phyloP scores from a whole-genome alignment of 2,113 vertebrate genomes.

The Paradoxurus hermaphroditus region DNA sequence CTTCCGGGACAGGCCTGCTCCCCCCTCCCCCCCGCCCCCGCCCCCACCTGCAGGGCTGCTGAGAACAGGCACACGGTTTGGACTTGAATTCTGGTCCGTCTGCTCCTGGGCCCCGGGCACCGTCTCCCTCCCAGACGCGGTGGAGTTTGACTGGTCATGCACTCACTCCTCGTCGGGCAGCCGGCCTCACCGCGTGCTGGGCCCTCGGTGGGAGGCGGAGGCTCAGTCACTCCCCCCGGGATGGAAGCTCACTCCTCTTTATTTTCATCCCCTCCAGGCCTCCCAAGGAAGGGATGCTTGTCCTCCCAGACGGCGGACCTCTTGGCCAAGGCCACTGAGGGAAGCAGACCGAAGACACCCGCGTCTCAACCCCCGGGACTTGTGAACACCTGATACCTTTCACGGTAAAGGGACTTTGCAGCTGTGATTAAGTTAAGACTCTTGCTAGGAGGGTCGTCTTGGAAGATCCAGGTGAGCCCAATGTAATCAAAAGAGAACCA shows the following conservation, averaged over 20 bases:
- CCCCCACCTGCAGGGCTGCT: background rate
- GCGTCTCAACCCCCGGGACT: background rate
- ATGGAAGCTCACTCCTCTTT: background rate
- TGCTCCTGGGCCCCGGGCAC: background rate
- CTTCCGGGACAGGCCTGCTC: background rate
- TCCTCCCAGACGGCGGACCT: background rate
- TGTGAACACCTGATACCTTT: background rate
- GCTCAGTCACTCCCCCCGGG: background rate
- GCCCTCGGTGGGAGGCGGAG: background rate
- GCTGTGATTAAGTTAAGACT: background rate
- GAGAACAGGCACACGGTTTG: background rate
- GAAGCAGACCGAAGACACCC: background rate
- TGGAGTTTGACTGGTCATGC: background rate
- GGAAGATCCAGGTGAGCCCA: background rate
- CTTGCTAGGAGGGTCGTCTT: background rate
- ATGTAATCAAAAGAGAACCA: background rate
- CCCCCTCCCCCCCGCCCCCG: background rate
- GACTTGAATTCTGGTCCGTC: background rate
- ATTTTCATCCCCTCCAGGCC: too few relatives aligned
- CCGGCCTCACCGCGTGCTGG: background rate
- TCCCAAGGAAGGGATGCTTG: background rate
- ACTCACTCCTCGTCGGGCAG: too few relatives aligned
- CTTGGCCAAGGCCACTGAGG: background rate
- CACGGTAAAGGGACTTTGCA: background rate
- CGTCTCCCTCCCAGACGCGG: background rate